Conservation (phyloP, 2,888 invertebrate genomes). For the Entomobrya proxima region DNA sequence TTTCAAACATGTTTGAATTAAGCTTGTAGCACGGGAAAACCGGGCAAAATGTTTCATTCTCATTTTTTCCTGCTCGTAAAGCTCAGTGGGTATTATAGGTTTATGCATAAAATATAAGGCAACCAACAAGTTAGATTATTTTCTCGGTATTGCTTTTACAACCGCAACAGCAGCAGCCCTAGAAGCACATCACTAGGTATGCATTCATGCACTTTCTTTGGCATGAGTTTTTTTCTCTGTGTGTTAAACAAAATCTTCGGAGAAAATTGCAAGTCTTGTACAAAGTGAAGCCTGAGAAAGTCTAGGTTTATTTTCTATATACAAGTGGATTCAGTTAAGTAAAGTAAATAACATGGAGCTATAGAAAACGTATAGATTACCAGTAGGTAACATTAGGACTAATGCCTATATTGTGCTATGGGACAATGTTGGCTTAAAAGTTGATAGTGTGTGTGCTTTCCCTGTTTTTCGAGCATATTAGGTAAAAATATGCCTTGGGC, state of each 20-base stretch:
- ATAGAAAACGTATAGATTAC: conserved; percentile 11
- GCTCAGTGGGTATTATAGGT: conserved; percentile 62
- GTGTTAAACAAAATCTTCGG: too few relatives aligned
- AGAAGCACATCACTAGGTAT: background rate
- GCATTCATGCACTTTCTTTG: background rate
- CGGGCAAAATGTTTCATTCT: background rate
- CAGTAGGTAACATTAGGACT: background rate
- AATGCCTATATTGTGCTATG: background rate
- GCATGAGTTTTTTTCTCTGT: too few relatives aligned
- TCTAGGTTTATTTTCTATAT: background rate
- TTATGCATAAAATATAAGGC: conserved; percentile 66
- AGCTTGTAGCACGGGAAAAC: background rate
- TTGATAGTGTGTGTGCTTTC: background rate
- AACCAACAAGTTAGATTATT: conserved; percentile 65
- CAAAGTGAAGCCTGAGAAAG: background rate
- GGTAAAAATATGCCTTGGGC: conserved; percentile 40
- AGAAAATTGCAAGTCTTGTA: too few relatives aligned
- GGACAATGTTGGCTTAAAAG: background rate
- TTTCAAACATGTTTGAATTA: background rate
- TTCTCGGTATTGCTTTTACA: conserved; percentile 7
- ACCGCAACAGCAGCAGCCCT: background rate
- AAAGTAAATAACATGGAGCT: conserved; percentile 42
- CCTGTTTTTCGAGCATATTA: background rate
- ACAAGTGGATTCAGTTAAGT: conserved; percentile 10
- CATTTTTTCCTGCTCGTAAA: conserved; percentile 12